Percentiles rank a stretch among this genome's conserved stretches.
Conservation (phyloP, 1,140 invertebrate species). For the Laodelphax striatellus region DNA sequence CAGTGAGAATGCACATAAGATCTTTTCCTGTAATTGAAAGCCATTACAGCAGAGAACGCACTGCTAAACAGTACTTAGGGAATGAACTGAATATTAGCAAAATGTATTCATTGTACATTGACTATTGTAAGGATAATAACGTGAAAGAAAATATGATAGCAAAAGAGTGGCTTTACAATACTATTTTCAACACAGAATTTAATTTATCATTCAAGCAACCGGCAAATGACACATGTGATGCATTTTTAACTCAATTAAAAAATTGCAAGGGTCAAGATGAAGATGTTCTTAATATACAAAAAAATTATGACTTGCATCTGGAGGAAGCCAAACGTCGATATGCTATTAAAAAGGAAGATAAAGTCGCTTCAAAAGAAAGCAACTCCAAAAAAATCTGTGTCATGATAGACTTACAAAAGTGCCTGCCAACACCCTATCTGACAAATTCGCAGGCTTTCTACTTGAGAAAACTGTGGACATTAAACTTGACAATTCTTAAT, state of each 20-base stretch:
- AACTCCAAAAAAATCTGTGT: constrained; percentile 4
- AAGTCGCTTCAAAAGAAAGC: background rate
- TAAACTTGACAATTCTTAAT: constrained; percentile 12
- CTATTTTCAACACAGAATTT: constrained; percentile 9
- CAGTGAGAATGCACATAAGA: constrained; percentile 8
- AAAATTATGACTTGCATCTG: constrained; percentile 1
- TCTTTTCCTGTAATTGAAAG: constrained; percentile 9
- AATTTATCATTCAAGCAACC: constrained; percentile 5
- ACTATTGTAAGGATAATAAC: background rate
- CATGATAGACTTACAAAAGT: constrained; percentile 12
- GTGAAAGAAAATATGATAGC: background rate
- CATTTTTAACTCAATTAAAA: constrained; percentile 3
- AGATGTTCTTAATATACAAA: constrained; percentile 9
- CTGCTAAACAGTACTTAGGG: constrained; percentile 10
- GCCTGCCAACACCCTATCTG: constrained; percentile 8
- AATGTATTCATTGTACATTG: constrained; percentile 1
- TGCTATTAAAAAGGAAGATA: constrained; percentile 11
- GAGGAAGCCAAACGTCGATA: constrained; percentile 3
- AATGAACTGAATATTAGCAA: constrained; percentile 6
- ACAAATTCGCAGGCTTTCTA: constrained; percentile 10
- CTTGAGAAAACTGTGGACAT: constrained; percentile 8
- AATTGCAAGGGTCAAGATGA: constrained; percentile 2
- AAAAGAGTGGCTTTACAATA: constrained; percentile 7
- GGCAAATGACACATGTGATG: constrained; percentile 10
- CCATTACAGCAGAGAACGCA: constrained; percentile 12